Evolutionary conservation across 2,888 invertebrate genomes (phyloP), one percentile per base, ranked within the genome.

Genomic region (Tyria jacobaeae): DNA sequence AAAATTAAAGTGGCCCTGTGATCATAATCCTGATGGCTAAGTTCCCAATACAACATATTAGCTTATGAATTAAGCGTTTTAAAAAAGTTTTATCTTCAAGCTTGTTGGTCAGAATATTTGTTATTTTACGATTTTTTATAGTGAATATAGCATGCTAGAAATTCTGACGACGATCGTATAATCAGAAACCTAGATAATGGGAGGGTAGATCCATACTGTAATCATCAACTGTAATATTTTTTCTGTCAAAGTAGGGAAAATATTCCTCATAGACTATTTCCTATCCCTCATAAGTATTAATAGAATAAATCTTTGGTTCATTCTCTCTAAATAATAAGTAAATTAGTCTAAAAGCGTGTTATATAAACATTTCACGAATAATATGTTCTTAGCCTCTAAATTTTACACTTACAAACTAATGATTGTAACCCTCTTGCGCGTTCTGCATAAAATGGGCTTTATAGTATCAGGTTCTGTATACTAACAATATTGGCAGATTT

Each of bases 261-360:
- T 35, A 51, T 51, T 35, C 21, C 51, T 51, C 24, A 51, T 35
- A 21, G 35, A 21, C 35, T 51, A 9, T 27, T 6, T 21, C 15
- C n/a, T n/a, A n/a, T 9, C 15, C 21, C 9, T 51, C 24, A 51
- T n/a, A 39, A 10, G 25, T n/a, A 39, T 25, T 24, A 41, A 44
- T 55, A 55, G 31, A 12, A n/a, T n/a, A n/a, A n/a, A 55, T 55
- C 55, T 55, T 55, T 55, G 55, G 55, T 41, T 31, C 39, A 25
- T n/a, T 53, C 17, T 3, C 34, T 25, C 15, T 44, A 44, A 21
- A 14, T 21, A 17, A 17, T 27, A 17, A 12, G 17, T 21, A 55
- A 14, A 21, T 34, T 21, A 31, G 41, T 27, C 25, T 54, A 31
- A 31, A 27, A 41, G 39, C 27, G 15, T 44, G 27, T 4, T 15